Conservation (phyloP, 2,113 vertebrate genomes). For the Leucopsar rothschildi region DNA sequence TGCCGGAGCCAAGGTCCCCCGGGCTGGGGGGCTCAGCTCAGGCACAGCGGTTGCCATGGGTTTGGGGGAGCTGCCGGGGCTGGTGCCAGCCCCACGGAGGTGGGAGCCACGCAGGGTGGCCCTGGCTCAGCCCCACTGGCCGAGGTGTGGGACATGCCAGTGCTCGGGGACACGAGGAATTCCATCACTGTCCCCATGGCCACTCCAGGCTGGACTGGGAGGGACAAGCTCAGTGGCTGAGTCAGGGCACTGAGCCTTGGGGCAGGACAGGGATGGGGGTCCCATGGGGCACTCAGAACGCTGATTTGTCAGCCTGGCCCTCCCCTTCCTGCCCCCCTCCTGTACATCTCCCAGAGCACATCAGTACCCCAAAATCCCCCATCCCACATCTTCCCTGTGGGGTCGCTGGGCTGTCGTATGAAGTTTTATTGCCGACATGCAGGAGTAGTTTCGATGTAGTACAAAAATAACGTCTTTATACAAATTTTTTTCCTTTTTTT, state of each 20-base stretch:
- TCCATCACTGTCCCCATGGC: background rate
- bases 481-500: slow-evolving; percentile 81
- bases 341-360: background rate
- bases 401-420: slow-evolving; percentile 65
- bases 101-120: rapidly evolving
- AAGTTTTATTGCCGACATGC: slow-evolving; percentile 98
- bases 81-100: background rate
- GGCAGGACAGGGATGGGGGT: background rate
- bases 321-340: too few species aligned
- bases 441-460: slow-evolving; percentile 93
- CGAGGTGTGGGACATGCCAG: rapidly evolving
- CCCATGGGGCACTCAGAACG: background rate
- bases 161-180: background rate
- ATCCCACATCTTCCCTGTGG: background rate
- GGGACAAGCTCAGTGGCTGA: background rate
- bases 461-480: slow-evolving; percentile 99
- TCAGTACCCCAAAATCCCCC: background rate
- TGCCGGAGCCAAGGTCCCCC: rapidly evolving
- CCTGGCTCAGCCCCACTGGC: background rate
- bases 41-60: rapidly evolving
- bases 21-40: background rate
- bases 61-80: rapidly evolving
- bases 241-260: background rate
- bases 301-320: background rate
- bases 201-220: background rate